Conservation (phyloP, 1,140 invertebrate genomes). For the Laodelphax striatellus region DNA sequence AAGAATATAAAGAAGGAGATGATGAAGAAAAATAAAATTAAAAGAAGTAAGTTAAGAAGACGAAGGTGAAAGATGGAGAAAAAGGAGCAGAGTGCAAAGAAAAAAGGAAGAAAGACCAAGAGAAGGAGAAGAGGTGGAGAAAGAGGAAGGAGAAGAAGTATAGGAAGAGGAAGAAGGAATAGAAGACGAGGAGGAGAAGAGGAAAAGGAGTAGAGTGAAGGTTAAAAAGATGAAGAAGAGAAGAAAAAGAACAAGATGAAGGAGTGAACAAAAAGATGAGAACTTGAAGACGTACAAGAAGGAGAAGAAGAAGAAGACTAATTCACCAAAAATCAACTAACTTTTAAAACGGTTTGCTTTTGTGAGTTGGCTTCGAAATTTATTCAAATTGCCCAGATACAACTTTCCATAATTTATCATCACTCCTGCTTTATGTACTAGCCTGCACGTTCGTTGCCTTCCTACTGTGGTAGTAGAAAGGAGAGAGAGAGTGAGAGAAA, state of each 20-base stretch:
- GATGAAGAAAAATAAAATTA: too few relatives aligned
- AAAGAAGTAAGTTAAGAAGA: too few relatives aligned
- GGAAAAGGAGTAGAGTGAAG: neutral
- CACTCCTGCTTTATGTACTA: too few relatives aligned
- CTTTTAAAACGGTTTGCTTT: too few relatives aligned
- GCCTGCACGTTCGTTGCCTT: neutral
- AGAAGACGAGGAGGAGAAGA: neutral
- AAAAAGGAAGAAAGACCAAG: neutral
- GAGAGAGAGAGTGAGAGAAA: neutral
- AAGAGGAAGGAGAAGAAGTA: neutral
- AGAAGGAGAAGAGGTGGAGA: neutral
- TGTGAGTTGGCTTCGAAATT: neutral
- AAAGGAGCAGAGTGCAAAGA: neutral
- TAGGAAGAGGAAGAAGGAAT: too few relatives aligned
- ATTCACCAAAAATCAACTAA: too few relatives aligned
- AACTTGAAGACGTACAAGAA: too few relatives aligned
- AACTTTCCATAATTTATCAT: too few relatives aligned
- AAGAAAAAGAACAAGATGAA: neutral
- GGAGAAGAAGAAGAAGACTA: neutral
- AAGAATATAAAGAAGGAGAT: too few relatives aligned
- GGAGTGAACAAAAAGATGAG: neutral
- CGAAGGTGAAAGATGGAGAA: neutral
- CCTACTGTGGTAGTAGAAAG: neutral
- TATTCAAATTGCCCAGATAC: neutral
- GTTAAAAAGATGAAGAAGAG: slow-evolving; percentile 1